Base-by-base conservation (phyloP, 1,140 invertebrate genomes). In the Monomorium pharaonis region DNA sequence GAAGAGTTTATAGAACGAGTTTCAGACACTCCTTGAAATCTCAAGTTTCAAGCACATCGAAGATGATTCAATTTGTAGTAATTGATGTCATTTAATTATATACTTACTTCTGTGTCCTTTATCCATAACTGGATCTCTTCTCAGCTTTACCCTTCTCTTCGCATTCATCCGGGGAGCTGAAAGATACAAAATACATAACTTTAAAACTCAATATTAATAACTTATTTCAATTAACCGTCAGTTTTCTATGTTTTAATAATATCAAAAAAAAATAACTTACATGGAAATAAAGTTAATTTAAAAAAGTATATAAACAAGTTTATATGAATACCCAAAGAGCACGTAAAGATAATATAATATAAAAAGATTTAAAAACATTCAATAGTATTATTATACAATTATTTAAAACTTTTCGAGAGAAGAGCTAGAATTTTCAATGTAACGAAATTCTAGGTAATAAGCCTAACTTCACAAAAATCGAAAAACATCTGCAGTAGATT, bases 31-130 rank as follows among this genome's bases (percentile, higher is more conserved):
- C 18, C 33, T 58, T n/a, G 37, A 72, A n/a, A 72, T 72, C 51
- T 72, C 37, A 47, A 80, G 47, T 69, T 33, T 60, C 37, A 44
- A 30, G 24, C 4, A 49, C 44, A 2, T 49, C 62, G 24, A 58
- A 74, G 54, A 14, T 58, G 14, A 51, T 83, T 74, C 37, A 83
- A 47, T 74, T 56, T 74, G 18, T 27, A 16, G 14, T 74, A 83
- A 83, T 83, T 47, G 58, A 37, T 42, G 16, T 24, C 21, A 47
- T 63, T n/a, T 67, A 74, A 80, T 75, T 56, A 33, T 85, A 60
- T 90, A 96, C 97, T 97, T 95, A 98, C 98, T 98, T 96, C 98
- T 96, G 92, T 98, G 97, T 42, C 97, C 97, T 94, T 98, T 98
- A 93, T 98, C 98, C 42, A 92, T 89, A 54, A 97, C 96, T 7